Conservation (phyloP, 2,888 invertebrate species). For the Agrypnus murinus region DNA sequence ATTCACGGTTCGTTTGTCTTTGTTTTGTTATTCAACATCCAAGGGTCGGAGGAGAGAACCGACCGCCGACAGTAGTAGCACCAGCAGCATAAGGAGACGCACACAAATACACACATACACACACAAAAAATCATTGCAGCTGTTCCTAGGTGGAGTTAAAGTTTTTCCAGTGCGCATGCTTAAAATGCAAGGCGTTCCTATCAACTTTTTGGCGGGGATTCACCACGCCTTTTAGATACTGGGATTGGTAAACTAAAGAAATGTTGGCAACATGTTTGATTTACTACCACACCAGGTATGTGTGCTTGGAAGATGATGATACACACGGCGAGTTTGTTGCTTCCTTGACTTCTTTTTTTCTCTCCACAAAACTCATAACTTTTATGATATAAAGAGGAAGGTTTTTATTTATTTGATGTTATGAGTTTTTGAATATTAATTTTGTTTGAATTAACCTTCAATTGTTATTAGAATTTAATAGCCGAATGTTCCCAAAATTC, state of each 20-base stretch:
- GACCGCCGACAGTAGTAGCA: conserved; percentile 34
- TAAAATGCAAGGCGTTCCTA: conserved; percentile 53
- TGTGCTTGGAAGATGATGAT: too few relatives aligned
- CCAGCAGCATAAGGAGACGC: conserved; percentile 7
- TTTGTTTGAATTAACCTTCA: too few relatives aligned
- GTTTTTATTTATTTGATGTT: too few relatives aligned
- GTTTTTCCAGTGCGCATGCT: conserved; percentile 58
- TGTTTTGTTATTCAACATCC: conserved; percentile 60
- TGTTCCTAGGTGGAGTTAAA: conserved; percentile 60
- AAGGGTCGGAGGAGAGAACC: conserved; percentile 59
- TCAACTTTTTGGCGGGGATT: conserved; percentile 42
- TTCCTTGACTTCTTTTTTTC: too few relatives aligned
- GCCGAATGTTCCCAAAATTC: too few relatives aligned
- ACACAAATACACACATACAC: too few relatives aligned
- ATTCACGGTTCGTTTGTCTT: conserved; percentile 57
- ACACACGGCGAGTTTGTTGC: too few relatives aligned
- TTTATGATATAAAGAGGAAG: too few relatives aligned
- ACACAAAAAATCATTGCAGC: conserved; percentile 69
- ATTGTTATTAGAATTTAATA: too few relatives aligned
- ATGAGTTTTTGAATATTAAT: too few relatives aligned
- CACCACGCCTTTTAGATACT: conserved; percentile 31
- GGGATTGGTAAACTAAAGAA: conserved; percentile 42
- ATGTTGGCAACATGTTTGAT: conserved; percentile 37
- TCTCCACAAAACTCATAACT: too few relatives aligned
- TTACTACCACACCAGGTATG: conserved; percentile 14